Conservation (phyloP, 2,113 vertebrate species). For the Lepisosteus osseus region DNA sequence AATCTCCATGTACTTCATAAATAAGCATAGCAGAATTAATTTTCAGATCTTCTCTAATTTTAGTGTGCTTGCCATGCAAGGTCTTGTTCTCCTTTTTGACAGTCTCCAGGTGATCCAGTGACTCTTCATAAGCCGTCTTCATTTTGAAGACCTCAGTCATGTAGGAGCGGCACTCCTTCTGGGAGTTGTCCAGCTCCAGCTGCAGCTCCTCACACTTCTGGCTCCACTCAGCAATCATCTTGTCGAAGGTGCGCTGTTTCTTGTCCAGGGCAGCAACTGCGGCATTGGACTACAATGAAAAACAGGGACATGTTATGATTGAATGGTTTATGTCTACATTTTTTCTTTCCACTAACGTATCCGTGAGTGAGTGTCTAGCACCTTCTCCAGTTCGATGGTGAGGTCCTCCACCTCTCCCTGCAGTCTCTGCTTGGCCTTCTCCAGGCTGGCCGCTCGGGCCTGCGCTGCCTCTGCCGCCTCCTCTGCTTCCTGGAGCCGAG, state of each 20-base stretch:
- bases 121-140: constrained; percentile 55
- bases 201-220: constrained; percentile 63
- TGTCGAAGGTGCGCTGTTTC: constrained; percentile 62
- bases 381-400: constrained; percentile 61
- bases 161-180: constrained; percentile 62
- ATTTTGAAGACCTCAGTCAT: constrained; percentile 66
- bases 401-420: constrained; percentile 66
- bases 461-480: constrained; percentile 55
- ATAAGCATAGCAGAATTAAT: no score
- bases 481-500: constrained; percentile 62
- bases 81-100: constrained; percentile 62
- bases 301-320: no score
- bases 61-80: constrained; percentile 48
- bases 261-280: constrained; percentile 66
- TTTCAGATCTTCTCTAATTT: constrained; percentile 1
- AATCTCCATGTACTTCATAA: no score
- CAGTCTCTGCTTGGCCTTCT: constrained; percentile 67
- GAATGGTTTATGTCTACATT: no score
- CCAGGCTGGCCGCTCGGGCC: constrained; percentile 49
- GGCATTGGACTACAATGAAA: constrained; percentile 51
- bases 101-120: constrained; percentile 54
- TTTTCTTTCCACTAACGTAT: no score
- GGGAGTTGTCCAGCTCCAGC: constrained; percentile 57
- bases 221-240: constrained; percentile 62
- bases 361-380: constrained; percentile 6